Conservation (phyloP, 2,888 invertebrate species). For the Podabrus alpinus region DNA sequence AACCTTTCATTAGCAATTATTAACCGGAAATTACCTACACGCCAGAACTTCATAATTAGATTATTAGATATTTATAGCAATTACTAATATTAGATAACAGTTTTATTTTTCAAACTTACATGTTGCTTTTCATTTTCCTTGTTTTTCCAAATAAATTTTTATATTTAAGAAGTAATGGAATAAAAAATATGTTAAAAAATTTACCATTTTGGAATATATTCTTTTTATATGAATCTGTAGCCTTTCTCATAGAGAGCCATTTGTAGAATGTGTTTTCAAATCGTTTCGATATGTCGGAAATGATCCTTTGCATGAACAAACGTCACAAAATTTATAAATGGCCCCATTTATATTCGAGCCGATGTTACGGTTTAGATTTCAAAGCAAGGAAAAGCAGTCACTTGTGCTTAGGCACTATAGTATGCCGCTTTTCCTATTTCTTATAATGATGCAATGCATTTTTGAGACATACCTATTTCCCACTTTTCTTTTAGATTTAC, state of each 20-base stretch:
- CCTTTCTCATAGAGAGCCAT: conserved; percentile 33
- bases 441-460: conserved; percentile 15
- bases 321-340: conserved; percentile 43
- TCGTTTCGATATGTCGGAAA: conserved; percentile 39
- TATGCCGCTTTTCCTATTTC: conserved; percentile 18
- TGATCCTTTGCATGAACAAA: conserved; percentile 42
- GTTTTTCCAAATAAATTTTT: conserved; percentile 27
- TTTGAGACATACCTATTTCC: conserved; percentile 15
- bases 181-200: conserved; percentile 33
- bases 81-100: background rate
- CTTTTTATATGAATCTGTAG: conserved; percentile 33
- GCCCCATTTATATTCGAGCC: conserved; percentile 42
- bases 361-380: conserved; percentile 36
- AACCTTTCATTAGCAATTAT: conserved; percentile 23
- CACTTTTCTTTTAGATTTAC: conserved; percentile 8
- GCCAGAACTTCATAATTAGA: conserved; percentile 25
- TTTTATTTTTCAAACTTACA: background rate
- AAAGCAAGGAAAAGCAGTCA: conserved; percentile 33
- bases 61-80: conserved; percentile 23
- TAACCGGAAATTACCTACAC: conserved; percentile 22
- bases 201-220: conserved; percentile 34
- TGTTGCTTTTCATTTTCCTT: conserved; percentile 4
- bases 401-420: conserved; percentile 31
- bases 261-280: conserved; percentile 39
- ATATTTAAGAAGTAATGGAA: conserved; percentile 18